These are phyloP conservation scores for Vidua macroura DNA, from an alignment of 2,113 vertebrate species.

Conservation along the genomic window DNA sequence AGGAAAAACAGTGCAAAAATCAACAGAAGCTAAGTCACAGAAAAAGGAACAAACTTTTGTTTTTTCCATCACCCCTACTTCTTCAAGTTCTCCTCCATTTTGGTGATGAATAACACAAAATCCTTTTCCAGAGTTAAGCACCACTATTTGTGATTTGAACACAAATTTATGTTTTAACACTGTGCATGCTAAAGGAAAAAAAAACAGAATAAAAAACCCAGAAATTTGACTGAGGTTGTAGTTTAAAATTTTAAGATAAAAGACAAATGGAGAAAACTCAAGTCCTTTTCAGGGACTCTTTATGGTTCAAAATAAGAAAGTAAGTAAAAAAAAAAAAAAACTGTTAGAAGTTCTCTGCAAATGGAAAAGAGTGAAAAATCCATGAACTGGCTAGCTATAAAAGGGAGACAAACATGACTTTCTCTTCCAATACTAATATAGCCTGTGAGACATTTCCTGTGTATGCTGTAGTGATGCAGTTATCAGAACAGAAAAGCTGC, in stretches of 20 bases:
- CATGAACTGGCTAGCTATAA: not conserved
- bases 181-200: not conserved
- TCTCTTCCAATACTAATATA: not conserved
- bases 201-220: rapidly evolving
- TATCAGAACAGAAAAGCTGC: not conserved
- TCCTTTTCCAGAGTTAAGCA: not conserved
- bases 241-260: not conserved
- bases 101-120: not conserved
- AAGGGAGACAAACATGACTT: not conserved
- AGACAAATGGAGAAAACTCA: not conserved
- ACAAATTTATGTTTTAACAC: not conserved
- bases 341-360: not conserved
- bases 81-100: not conserved
- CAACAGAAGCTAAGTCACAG: not conserved
- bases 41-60: not conserved
- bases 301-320: not conserved
- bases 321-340: not conserved
- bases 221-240: not conserved
- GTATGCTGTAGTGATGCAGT: not conserved
- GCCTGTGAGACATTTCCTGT: not conserved
- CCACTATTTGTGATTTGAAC: not conserved
- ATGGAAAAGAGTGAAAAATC: not conserved
- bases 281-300: not conserved
- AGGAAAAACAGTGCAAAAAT: not conserved
- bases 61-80: not conserved